Evolutionary conservation across 2,797 vertebrate genomes (phyloP), one percentile per base, ranked within the genome.

Genomic region (Sebastes vulpes): DNA sequence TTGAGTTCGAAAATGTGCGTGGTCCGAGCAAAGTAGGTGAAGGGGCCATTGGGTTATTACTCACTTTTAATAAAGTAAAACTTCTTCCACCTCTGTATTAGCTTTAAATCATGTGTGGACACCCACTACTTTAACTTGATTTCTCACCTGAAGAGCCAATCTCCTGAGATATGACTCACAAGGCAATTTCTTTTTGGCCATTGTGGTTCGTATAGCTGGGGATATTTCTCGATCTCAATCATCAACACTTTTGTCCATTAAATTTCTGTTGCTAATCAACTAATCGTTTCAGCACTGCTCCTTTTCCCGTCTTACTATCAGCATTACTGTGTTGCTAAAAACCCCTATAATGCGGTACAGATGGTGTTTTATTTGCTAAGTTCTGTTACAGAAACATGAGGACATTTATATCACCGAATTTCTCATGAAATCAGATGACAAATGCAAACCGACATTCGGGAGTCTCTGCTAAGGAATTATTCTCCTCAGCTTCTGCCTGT

Each of bases 381-480:
- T 78, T 52, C 12, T 63, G 18, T 71, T 53, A 65, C 61, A 63
- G 38, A 76, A 86, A 60, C 54, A 21, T n/a, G 10, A 73, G 28
- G 77, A 68, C 20, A n/a, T 75, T 79, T 71, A 20, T 69, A 73
- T 68, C 32, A 53, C 42, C 75, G 65, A 31, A 67, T 81, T 75
- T 7, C 2, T 66, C 50, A 52, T 56, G 72, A 71, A 86, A 46
- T 83, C 74, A 78, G 68, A 77, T 71, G 74, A 82, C 46, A 50
- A 72, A 81, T 38, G 29, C 65, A 76, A 52, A 50, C 61, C 72
- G 65, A 82, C 63, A 80, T 83, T 77, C 5, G 9, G 26, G 31
- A 74, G 57, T 57, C 54, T 67, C 31, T 60, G 23, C 67, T 42
- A 77, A 66, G 18, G 68, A 87, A 77, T 84, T 67, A 72, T 81